These are phyloP conservation scores for Zaprionus gabonicus DNA, from an alignment of 1,140 invertebrate species.

Conservation along the genomic window DNA sequence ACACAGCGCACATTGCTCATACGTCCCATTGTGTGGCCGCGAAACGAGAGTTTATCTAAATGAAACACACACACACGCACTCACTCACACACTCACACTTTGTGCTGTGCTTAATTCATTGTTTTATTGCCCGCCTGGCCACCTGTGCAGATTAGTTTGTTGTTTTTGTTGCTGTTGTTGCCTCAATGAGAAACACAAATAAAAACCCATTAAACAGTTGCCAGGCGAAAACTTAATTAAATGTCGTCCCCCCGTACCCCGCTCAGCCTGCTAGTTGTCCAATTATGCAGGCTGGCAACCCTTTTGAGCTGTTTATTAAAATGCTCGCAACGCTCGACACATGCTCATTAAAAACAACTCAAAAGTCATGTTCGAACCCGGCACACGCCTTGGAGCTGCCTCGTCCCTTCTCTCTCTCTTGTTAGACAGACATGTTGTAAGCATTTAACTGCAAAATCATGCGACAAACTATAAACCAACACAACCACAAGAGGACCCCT, in stretches of 20 bases:
- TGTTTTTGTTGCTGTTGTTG: not conserved
- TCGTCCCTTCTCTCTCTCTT: not conserved
- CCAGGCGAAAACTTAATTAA: conserved; percentile 62
- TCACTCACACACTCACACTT: not conserved
- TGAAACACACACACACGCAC: conserved; percentile 44
- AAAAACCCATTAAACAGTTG: conserved; percentile 22
- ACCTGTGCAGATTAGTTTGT: conserved; percentile 6
- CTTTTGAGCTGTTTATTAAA: conserved; percentile 67
- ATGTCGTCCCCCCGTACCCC: conserved; percentile 31
- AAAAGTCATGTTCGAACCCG: conserved; percentile 65
- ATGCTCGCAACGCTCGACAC: conserved; percentile 35
- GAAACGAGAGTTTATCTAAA: conserved; percentile 64
- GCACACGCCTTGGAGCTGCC: not conserved
- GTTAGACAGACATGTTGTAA: conserved; percentile 71
- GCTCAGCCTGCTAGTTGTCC: conserved; percentile 22
- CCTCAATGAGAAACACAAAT: conserved; percentile 4
- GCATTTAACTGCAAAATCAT: conserved; percentile 82
- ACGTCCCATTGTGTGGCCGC: conserved; percentile 42
- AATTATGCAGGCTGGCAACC: conserved; percentile 38
- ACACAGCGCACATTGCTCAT: conserved; percentile 23
- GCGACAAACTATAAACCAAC: conserved; percentile 81
- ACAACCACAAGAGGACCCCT: conserved; percentile 33
- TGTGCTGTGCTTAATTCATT: conserved; percentile 25
- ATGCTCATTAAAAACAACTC: conserved; percentile 79
- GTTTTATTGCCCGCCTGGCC: conserved; percentile 17